These are phyloP conservation scores for Podiceps cristatus DNA, from an alignment of 2,113 vertebrate genomes.

Conservation along the genomic window DNA sequence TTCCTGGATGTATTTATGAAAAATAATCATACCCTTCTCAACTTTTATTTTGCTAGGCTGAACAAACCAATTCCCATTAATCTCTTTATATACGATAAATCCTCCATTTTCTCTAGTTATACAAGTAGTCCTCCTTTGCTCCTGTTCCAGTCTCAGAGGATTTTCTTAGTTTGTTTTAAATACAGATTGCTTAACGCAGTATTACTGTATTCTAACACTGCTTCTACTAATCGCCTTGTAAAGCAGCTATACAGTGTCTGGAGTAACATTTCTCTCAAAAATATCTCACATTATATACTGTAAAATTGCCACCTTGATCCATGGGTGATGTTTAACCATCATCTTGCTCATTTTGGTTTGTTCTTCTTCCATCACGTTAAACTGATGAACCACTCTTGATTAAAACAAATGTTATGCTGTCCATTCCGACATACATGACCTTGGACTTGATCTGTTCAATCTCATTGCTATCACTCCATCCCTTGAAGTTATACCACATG, in stretches of 20 bases:
- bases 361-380: not conserved
- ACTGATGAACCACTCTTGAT: not conserved
- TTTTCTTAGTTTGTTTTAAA: constrained; percentile 25
- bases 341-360: not conserved
- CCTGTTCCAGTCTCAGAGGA: not conserved
- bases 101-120: not conserved
- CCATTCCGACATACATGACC: not conserved
- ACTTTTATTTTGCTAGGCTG: constrained; percentile 16
- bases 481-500: not conserved
- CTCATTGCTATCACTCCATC: not conserved
- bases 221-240: not conserved
- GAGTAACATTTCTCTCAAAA: not conserved
- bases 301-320: not conserved
- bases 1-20: constrained; percentile 15
- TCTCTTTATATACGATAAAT: not conserved
- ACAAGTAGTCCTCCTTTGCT: not conserved
- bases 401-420: not conserved
- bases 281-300: not conserved
- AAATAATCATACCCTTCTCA: constrained; percentile 27
- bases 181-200: not conserved
- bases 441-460: not conserved
- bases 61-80: constrained; percentile 42
- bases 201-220: not conserved
- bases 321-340: not conserved
- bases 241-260: not conserved